Percentiles rank a stretch among this genome's conserved stretches.
phyloP scores from a whole-genome alignment of 2,888 invertebrate species.

The Leptopilina drosophilae region DNA sequence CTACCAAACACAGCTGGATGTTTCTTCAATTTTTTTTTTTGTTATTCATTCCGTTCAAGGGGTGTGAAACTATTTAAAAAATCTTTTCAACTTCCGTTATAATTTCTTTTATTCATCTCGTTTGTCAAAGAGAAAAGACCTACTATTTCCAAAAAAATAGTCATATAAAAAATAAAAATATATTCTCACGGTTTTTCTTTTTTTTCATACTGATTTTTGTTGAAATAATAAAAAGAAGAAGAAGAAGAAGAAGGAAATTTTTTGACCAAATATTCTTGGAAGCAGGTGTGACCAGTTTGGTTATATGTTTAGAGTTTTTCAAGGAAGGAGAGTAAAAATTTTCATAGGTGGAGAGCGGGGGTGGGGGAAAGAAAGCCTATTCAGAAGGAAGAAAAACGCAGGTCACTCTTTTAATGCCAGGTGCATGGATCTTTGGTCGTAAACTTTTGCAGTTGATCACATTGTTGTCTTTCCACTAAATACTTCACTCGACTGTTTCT shows the following conservation, averaged over 20 bases:
- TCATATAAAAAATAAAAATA: neutral
- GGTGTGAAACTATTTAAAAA: too few species aligned
- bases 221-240: too few species aligned
- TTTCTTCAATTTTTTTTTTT: too few species aligned
- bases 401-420: slow-evolving; percentile 62
- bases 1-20: too few species aligned
- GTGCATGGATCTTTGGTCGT: slow-evolving; percentile 62
- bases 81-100: too few species aligned
- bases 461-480: slow-evolving; percentile 69
- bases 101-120: neutral
- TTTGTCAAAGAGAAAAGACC: neutral
- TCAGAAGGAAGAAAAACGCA: slow-evolving; percentile 56
- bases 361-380: slow-evolving; percentile 5
- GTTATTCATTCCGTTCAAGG: too few species aligned
- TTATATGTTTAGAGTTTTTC: neutral
- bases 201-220: too few species aligned
- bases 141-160: slow-evolving; percentile 9
- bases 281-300: slow-evolving; percentile 13
- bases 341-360: neutral
- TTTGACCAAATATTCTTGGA: slow-evolving; percentile 24
- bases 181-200: slow-evolving; percentile 5
- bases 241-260: neutral
- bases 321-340: slow-evolving; percentile 15
- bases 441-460: slow-evolving; percentile 68
- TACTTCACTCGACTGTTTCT: slow-evolving; percentile 51